These are phyloP conservation scores for Acrocyrtus sp. DNA, from an alignment of 2,888 invertebrate genomes.

Conservation along the genomic window DNA sequence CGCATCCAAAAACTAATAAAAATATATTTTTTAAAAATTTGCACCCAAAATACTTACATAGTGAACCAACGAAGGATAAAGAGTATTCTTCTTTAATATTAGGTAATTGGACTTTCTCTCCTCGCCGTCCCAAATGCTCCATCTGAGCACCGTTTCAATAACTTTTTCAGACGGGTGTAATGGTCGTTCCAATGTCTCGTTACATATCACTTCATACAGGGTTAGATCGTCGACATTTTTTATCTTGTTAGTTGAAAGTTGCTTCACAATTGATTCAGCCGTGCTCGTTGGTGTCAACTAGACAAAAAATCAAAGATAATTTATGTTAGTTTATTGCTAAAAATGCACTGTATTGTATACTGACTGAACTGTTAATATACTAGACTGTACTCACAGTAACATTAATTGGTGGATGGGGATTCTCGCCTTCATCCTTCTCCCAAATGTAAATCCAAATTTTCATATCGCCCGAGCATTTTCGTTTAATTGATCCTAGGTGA, in stretches of 20 bases:
- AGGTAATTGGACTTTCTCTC: constrained; percentile 86
- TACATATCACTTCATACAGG: constrained; percentile 83
- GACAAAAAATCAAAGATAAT: constrained; percentile 9
- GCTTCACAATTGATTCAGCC: constrained; percentile 56
- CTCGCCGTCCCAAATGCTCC: constrained; percentile 90
- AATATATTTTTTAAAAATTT: neutral
- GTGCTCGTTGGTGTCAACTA: constrained; percentile 59
- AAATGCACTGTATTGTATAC: no score
- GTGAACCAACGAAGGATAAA: constrained; percentile 64
- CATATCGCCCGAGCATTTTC: constrained; percentile 70
- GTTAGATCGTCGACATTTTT: constrained; percentile 71
- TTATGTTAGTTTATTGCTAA: neutral
- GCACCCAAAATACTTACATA: constrained; percentile 64
- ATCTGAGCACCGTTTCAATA: constrained; percentile 73
- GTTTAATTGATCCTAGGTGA: constrained; percentile 69
- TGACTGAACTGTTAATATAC: neutral
- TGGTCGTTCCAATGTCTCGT: constrained; percentile 78
- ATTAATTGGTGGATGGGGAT: constrained; percentile 53
- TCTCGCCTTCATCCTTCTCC: constrained; percentile 68
- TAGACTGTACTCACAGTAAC: constrained; percentile 54
- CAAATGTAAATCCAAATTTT: constrained; percentile 74
- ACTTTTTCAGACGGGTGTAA: constrained; percentile 81
- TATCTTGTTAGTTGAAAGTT: constrained; percentile 49
- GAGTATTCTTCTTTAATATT: constrained; percentile 69
- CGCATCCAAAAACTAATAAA: neutral